These are phyloP conservation scores for Hydractinia symbiolongicarpus DNA, from an alignment of 30 jellyfish, hydroid and myxozoan species.

Conservation along the genomic window DNA sequence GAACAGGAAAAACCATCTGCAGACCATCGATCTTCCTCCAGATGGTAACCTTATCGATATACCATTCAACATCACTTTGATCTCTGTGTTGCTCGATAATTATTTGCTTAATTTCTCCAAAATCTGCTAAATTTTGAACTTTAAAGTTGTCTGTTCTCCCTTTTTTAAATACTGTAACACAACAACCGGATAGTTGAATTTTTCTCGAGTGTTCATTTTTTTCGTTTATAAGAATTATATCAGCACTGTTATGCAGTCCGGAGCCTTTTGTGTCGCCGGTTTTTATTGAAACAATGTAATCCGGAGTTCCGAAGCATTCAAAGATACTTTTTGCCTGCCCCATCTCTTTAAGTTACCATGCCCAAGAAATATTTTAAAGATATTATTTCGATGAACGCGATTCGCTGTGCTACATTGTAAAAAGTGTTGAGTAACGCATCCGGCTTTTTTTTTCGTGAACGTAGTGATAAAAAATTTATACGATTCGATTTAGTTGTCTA, in stretches of 20 bases:
- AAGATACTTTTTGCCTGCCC: constrained; percentile 81
- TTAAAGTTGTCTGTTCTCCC: constrained; percentile 85
- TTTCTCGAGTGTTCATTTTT: constrained; percentile 56
- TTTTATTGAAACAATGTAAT: constrained; percentile 69
- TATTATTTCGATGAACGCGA: too few species aligned
- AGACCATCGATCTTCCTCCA: constrained; percentile 61
- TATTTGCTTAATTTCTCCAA: constrained; percentile 51
- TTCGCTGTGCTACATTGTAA: too few species aligned
- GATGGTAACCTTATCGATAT: constrained; percentile 56
- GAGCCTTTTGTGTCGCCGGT: constrained; percentile 99
- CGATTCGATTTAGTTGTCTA: too few species aligned
- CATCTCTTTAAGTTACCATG: constrained; percentile 22
- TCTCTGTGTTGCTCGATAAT: constrained; percentile 76
- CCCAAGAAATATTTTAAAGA: too few species aligned
- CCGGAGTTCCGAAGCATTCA: constrained; percentile 89
- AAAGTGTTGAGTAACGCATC: too few species aligned
- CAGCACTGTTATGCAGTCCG: constrained; percentile 85
- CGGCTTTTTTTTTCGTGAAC: too few species aligned
- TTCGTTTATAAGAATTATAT: constrained; percentile 61
- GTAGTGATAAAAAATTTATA: too few species aligned
- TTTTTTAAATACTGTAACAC: constrained; percentile 87
- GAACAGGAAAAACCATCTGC: constrained; percentile 77
- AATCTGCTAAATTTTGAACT: constrained; percentile 58
- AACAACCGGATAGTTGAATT: constrained; percentile 86
- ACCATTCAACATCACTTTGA: constrained; percentile 94